Percentiles rank a stretch among this genome's conserved stretches.
These are phyloP conservation scores for Furcula furcula DNA, from an alignment of 2,888 invertebrate genomes.

Conservation along the genomic window DNA sequence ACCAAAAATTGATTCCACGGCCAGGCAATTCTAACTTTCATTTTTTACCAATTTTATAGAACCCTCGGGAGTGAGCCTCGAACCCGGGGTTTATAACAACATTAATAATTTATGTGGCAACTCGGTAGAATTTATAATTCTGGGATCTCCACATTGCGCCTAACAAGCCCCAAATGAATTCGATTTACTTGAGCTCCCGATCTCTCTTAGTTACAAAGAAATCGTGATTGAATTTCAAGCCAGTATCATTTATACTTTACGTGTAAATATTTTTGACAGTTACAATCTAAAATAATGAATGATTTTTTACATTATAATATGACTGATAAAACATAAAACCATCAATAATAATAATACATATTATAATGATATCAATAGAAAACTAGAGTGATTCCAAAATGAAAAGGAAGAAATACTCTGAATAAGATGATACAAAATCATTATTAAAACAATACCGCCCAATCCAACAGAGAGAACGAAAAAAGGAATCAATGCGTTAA, in stretches of 20 bases:
- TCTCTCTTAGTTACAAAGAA: constrained; percentile 1
- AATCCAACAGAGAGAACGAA: constrained; percentile 8
- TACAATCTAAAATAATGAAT: too few species aligned
- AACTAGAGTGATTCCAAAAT: too few species aligned
- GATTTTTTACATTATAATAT: too few species aligned
- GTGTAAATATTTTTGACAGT: too few species aligned
- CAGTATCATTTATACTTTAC: not conserved
- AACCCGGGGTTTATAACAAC: constrained; percentile 25
- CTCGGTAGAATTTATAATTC: constrained; percentile 34
- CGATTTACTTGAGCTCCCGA: constrained; percentile 7
- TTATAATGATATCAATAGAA: too few species aligned
- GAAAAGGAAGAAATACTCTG: constrained; percentile 1
- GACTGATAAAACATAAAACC: too few species aligned
- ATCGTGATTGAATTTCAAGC: constrained; percentile 13
- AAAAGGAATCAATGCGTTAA: constrained; percentile 21
- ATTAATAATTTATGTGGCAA: constrained; percentile 44
- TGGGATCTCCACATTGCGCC: constrained; percentile 15
- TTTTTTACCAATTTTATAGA: constrained; percentile 32
- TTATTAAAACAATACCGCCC: constrained; percentile 3
- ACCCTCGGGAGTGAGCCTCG: constrained; percentile 28
- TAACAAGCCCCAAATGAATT: constrained; percentile 29
- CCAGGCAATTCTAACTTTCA: too few species aligned
- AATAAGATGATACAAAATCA: not conserved
- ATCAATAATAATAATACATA: too few species aligned
- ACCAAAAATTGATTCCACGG: too few species aligned